phyloP scores from a whole-genome alignment of 2,797 vertebrate species.

The Dermochelys coriacea region DNA sequence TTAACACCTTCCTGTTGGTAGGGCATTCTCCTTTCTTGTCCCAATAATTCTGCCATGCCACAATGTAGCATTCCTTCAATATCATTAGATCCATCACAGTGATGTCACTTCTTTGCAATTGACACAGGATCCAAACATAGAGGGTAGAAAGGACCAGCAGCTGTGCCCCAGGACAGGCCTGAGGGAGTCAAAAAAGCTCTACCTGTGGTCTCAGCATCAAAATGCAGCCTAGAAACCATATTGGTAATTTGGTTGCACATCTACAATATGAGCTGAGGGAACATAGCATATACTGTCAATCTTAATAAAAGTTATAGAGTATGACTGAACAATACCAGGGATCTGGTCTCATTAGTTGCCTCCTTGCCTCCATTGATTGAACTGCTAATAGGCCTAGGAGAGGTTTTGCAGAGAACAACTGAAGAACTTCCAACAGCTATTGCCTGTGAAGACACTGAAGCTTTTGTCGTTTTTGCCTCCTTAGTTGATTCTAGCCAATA shows the following conservation, averaged over 20 bases:
- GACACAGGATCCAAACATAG: not conserved
- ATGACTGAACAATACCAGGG: not conserved
- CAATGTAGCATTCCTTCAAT: not conserved
- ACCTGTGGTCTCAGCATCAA: not conserved
- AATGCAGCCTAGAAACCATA: not conserved
- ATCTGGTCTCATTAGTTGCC: not conserved
- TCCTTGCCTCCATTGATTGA: not conserved
- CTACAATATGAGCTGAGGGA: accelerated
- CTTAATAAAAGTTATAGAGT: not conserved
- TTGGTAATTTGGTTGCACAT: not conserved
- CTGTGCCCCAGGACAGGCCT: not conserved
- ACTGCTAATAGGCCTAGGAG: not conserved
- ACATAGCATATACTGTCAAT: not conserved
- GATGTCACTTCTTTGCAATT: not conserved
- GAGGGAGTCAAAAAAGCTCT: not conserved
- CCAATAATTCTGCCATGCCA: not conserved
- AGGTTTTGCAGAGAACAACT: not conserved
- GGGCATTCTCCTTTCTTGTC: not conserved
- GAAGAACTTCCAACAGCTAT: not conserved
- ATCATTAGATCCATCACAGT: not conserved
- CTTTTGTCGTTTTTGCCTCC: not conserved
- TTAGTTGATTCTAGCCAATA: slow-evolving; percentile 7
- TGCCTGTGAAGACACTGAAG: not conserved
- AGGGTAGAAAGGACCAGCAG: not conserved
- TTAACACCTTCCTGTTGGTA: not conserved